Conservation (phyloP, 2,888 invertebrate species). For the Resseliella maxima region DNA sequence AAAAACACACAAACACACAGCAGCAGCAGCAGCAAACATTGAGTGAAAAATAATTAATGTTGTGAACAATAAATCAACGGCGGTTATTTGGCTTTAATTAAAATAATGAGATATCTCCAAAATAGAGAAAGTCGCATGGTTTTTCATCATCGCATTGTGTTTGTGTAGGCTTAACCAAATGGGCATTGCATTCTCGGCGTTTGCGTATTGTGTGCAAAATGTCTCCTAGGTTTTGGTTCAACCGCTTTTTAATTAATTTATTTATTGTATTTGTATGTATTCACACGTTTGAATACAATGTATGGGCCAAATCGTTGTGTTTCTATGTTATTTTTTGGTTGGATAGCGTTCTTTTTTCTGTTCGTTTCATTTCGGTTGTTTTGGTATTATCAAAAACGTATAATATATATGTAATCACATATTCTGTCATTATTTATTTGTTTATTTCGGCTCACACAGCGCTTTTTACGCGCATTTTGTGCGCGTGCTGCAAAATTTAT, state of each 20-base stretch:
- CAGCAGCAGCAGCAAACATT: background rate
- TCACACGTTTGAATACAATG: slow-evolving; percentile 26
- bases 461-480: background rate
- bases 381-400: slow-evolving; percentile 38
- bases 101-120: slow-evolving; percentile 57
- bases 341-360: background rate
- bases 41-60: slow-evolving; percentile 56
- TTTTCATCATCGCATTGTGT: background rate
- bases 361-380: background rate
- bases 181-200: background rate
- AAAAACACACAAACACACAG: background rate
- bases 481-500: background rate
- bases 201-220: slow-evolving; percentile 26
- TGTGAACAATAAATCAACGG: slow-evolving; percentile 55
- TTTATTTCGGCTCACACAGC: background rate
- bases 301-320: background rate
- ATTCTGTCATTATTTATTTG: slow-evolving; percentile 52
- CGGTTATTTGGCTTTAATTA: slow-evolving; percentile 57
- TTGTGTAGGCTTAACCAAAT: slow-evolving; percentile 5
- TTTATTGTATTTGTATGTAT: slow-evolving; percentile 46
- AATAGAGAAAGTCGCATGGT: slow-evolving; percentile 27
- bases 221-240: slow-evolving; percentile 19
- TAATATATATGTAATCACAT: background rate
- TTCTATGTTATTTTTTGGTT: slow-evolving; percentile 15
- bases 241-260: slow-evolving; percentile 50